phyloP scores from a whole-genome alignment of 2,888 invertebrate species.

The Acronicta aceris region DNA sequence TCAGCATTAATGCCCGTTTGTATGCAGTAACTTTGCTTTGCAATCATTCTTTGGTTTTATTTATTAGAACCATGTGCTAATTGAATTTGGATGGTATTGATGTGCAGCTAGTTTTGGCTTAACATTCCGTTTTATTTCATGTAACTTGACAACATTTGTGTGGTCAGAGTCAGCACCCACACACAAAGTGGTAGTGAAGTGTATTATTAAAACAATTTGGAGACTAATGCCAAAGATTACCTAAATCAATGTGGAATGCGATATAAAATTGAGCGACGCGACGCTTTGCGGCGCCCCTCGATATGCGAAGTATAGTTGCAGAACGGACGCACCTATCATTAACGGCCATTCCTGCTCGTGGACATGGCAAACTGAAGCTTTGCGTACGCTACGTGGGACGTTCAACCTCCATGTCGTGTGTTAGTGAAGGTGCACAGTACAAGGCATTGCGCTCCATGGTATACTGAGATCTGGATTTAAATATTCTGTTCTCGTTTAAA shows the following conservation, averaged over 20 bases:
- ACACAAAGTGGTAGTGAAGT: conserved; percentile 1
- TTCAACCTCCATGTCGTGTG: not conserved
- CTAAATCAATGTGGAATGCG: conserved; percentile 9
- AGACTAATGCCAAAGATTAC: not conserved
- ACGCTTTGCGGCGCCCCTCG: too few species aligned
- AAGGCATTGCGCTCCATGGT: not conserved
- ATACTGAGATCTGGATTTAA: conserved; percentile 10
- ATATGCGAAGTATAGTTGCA: too few species aligned
- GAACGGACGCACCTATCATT: not conserved
- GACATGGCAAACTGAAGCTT: not conserved
- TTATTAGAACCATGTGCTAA: conserved; percentile 41
- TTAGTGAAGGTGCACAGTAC: conserved; percentile 3
- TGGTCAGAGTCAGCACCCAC: conserved; percentile 1
- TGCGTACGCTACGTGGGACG: not conserved
- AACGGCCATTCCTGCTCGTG: too few species aligned
- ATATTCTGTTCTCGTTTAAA: conserved; percentile 24
- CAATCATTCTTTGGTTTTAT: conserved; percentile 61
- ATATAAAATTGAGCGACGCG: conserved; percentile 2
- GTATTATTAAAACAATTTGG: not conserved
- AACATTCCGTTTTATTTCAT: conserved; percentile 1
- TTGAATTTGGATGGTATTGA: conserved; percentile 9
- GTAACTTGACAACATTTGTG: not conserved
- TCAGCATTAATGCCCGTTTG: conserved; percentile 62
- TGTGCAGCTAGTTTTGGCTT: conserved; percentile 13
- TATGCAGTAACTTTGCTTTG: conserved; percentile 55